Evolutionary conservation across 2,797 vertebrate species (phyloP), one percentile per base, ranked within the genome.

Genomic region (Smutsia temminckii): DNA sequence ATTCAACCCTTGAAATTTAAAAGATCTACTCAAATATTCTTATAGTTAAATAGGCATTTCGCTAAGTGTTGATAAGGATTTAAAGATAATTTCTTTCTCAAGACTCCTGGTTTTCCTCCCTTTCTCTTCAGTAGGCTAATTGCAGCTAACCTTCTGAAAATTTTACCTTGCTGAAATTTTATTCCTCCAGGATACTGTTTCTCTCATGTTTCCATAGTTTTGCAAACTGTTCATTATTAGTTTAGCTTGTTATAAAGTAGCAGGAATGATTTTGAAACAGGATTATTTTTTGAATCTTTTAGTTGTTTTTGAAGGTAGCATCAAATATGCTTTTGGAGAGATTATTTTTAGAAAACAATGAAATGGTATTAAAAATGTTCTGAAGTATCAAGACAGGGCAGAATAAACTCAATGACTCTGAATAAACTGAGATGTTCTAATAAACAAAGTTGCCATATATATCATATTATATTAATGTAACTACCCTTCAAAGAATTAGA

Each of bases 191-290:
- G 34, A 95, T 93, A 91, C 23, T 40, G 51, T 85, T 88, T 88
- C 59, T 80, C 23, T 49, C 51, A 57, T 40, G 37, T 94, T 72
- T 94, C 71, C 51, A 74, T 68, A 89, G 53, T 96, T 84, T 51
- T 66, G 37, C 18, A 96, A 95, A 94, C 79, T 95, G 69, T 51
- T 92, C 64, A 80, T 89, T 91, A 93, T 80, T 95, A 93, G 51
- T 75, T 95, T 80, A 93, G 93, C 71, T 80, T 86, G 88, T 88
- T 81, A 53, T 68, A 77, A 96, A 93, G 64, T 77, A 78, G 53
- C 40, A 71, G 68, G 79, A 32, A 79, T 88, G 63, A 85, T 92
- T 96, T 79, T 89, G 80, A 96, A 93, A 86, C 94, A 89, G 66
- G 63, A 81, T 77, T 89, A 75, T 71, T 89, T 84, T 87, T 32